Evolutionary conservation across 1,140 invertebrate species (phyloP).

Genomic region (Drosophila sp.): DNA sequence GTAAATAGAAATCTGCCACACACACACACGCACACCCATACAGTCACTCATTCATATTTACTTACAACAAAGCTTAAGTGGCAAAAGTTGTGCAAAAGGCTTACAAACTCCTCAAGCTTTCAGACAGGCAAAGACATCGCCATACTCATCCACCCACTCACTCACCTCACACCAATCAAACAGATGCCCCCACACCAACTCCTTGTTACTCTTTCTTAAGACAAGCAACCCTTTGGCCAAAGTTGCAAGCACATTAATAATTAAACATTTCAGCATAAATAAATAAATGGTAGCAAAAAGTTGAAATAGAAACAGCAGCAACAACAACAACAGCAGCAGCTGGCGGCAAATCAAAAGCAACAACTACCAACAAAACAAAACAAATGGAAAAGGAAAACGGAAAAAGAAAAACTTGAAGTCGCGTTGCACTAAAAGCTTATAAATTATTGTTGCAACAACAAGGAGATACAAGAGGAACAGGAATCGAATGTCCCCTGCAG

Average conservation of each 20-base stretch:
- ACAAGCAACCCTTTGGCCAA: slow-evolving; percentile 27
- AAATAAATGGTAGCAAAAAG: slow-evolving; percentile 71
- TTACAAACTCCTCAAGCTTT: slow-evolving; percentile 65
- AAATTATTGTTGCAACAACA: slow-evolving; percentile 69
- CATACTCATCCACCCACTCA: neutral
- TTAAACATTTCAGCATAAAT: slow-evolving; percentile 76
- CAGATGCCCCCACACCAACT: slow-evolving; percentile 22
- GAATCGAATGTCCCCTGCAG: slow-evolving; percentile 21
- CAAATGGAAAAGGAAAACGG: slow-evolving; percentile 4
- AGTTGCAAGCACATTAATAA: slow-evolving; percentile 79
- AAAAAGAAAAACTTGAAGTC: slow-evolving; percentile 40
- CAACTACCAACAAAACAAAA: neutral
- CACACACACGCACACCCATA: slow-evolving; percentile 9
- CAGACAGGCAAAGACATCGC: neutral
- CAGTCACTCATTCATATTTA: slow-evolving; percentile 45
- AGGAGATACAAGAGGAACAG: slow-evolving; percentile 26
- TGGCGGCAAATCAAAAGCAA: slow-evolving; percentile 63
- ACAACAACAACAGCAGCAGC: slow-evolving; percentile 49
- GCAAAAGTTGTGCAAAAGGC: slow-evolving; percentile 79
- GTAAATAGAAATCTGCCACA: slow-evolving; percentile 33
- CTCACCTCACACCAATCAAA: neutral
- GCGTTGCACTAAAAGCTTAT: slow-evolving; percentile 79
- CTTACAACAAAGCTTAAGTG: slow-evolving; percentile 75
- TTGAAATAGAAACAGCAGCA: slow-evolving; percentile 46
- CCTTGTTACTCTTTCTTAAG: slow-evolving; percentile 5